Base-by-base conservation (phyloP, 2,797 vertebrate genomes). In the Novumbra hubbsi region DNA sequence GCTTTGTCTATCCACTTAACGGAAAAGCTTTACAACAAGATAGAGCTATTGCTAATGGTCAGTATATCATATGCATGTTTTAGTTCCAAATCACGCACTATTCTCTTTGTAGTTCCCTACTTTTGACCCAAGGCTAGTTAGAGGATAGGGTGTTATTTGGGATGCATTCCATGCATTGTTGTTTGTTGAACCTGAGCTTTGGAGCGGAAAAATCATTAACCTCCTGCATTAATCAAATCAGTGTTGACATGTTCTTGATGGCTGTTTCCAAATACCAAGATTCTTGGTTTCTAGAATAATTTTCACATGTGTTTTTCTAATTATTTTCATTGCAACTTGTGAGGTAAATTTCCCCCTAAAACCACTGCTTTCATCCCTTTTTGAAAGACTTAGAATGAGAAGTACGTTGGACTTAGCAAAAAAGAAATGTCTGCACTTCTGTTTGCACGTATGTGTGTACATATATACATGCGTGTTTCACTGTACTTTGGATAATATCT, bases 261-360 rank as follows among this genome's bases (percentile, higher is more conserved):
- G 85, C 83, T 74, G 70, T 85, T 88, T 87, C 81, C 82, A 87
- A 87, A 88, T 89, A 88, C 88, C 86, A 82, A 83, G 83, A 84
- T 86, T 84, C 70, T 38, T 38, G 17, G 78, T 80, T 83, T 84
- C 81, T 52, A 38, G 79, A 80, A 88, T 83, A 75, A 82, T 87
- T 81, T 49, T 75, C 79, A 87, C 87, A 90, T 87, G 49, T 90
- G 86, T 86, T 89, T 87, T 79, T 73, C 70, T 79, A 88, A 86
- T 91, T 79, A 84, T 68, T 73, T 77, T 67, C 3, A 34, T 64
- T 67, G 65, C 19, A 34, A 84, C 79, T 74, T 72, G 74, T 72
- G 73, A 72, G 68, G 41, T 77, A 81, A 15, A 50, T 73, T 78
- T 85, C 85, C 69, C 27, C 67, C 75, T 65, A 17, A 65, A 76